These are phyloP conservation scores for Strigamia transsilvanica DNA, from an alignment of 2,888 invertebrate species.

Conservation along the genomic window DNA sequence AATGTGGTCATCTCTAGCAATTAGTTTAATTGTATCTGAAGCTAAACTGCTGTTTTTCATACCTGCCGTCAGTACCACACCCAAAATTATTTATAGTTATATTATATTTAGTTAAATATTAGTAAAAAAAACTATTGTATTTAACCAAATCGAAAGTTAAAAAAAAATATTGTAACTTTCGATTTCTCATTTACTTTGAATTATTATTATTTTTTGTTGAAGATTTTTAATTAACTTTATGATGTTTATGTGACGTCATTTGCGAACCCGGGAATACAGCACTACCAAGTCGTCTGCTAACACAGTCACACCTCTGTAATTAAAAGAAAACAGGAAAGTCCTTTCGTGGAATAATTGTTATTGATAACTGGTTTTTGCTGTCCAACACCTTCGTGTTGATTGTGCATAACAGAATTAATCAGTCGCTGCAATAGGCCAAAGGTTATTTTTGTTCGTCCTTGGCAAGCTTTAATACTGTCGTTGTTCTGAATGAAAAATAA, in stretches of 20 bases:
- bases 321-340: slow-evolving; percentile 23
- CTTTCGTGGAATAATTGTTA: background rate
- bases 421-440: background rate
- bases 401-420: background rate
- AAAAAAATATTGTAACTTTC: background rate
- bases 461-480: background rate
- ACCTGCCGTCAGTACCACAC: background rate
- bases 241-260: background rate
- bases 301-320: background rate
- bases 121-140: no score
- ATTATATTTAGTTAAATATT: no score
- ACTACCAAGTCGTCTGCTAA: slow-evolving; percentile 6
- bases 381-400: background rate
- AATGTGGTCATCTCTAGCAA: background rate
- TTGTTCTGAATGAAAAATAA: slow-evolving; percentile 33
- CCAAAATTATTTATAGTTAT: slow-evolving; percentile 28
- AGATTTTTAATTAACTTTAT: background rate
- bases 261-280: no score
- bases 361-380: background rate
- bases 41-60: background rate
- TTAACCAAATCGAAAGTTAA: no score
- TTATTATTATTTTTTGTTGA: background rate
- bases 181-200: background rate
- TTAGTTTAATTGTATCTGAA: background rate
- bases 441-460: slow-evolving; percentile 31